Conservation (phyloP, 2,113 vertebrate genomes). For the Lagopus leucura region DNA sequence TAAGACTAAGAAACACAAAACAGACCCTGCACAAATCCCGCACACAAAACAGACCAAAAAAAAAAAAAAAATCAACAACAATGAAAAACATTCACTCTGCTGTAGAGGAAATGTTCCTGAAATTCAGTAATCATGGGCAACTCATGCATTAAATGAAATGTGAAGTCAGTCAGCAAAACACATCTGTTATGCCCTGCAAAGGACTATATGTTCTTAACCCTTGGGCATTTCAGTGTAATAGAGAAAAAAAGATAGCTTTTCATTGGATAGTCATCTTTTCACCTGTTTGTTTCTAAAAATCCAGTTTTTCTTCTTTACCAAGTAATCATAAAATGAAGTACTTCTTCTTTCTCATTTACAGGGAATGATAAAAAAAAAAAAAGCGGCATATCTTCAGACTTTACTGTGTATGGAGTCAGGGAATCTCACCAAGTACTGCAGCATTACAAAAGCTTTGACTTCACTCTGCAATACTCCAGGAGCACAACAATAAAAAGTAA, state of each 20-base stretch:
- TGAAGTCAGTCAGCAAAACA: conserved; percentile 20
- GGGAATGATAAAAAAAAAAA: not conserved
- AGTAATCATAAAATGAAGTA: not conserved
- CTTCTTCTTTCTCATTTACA: not conserved
- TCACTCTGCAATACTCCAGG: not conserved
- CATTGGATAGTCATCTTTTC: not conserved
- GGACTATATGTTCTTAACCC: not conserved
- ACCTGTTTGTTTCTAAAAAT: not conserved
- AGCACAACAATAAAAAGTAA: conserved; percentile 5
- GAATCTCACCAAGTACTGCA: not conserved
- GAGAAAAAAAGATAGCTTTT: accelerated
- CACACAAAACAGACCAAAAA: not conserved
- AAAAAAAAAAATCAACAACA: not conserved
- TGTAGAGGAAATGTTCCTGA: not conserved
- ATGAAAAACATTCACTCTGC: not conserved
- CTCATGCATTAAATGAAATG: conserved; percentile 10
- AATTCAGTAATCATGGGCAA: not conserved
- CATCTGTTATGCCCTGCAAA: not conserved
- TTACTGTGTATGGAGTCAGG: not conserved
- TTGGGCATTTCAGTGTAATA: not conserved
- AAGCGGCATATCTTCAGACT: not conserved
- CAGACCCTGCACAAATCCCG: not conserved
- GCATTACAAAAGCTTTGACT: not conserved
- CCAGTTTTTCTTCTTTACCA: not conserved
- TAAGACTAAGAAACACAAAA: not conserved